Evolutionary conservation across 2,113 vertebrate genomes (phyloP).

Genomic region (Rhinolophus sinicus): DNA sequence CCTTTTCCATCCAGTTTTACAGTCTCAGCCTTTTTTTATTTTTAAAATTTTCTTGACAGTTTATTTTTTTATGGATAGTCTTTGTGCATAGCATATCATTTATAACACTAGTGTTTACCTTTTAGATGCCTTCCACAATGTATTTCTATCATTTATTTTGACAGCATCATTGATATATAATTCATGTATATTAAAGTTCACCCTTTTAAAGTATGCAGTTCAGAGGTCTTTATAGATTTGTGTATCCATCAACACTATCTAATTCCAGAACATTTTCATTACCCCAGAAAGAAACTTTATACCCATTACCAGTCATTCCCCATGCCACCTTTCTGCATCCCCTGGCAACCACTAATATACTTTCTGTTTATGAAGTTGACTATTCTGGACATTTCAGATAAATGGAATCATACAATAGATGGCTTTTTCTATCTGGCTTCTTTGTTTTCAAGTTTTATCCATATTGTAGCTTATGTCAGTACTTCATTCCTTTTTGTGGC

Average conservation of each 20-base stretch:
- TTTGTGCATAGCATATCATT: not conserved
- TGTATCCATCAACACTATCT: not conserved
- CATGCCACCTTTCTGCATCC: not conserved
- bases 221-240: not conserved
- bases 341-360: not conserved
- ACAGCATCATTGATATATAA: not conserved
- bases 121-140: not conserved
- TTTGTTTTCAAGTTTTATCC: slow-evolving; percentile 30
- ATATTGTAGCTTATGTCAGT: not conserved
- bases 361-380: not conserved
- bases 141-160: slow-evolving; percentile 6
- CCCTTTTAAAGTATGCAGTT: not conserved
- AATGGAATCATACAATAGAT: not conserved
- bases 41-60: not conserved
- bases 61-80: not conserved
- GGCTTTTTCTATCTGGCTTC: not conserved
- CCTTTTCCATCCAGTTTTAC: not conserved
- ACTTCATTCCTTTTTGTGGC: not conserved
- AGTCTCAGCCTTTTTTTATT: not conserved
- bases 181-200: not conserved
- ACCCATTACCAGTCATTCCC: not conserved
- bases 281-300: not conserved
- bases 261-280: not conserved
- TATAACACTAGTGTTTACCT: not conserved
- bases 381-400: not conserved